phyloP scores from a whole-genome alignment of 2,113 vertebrate species.

The Sinocyclocheilus maitianheensis region DNA sequence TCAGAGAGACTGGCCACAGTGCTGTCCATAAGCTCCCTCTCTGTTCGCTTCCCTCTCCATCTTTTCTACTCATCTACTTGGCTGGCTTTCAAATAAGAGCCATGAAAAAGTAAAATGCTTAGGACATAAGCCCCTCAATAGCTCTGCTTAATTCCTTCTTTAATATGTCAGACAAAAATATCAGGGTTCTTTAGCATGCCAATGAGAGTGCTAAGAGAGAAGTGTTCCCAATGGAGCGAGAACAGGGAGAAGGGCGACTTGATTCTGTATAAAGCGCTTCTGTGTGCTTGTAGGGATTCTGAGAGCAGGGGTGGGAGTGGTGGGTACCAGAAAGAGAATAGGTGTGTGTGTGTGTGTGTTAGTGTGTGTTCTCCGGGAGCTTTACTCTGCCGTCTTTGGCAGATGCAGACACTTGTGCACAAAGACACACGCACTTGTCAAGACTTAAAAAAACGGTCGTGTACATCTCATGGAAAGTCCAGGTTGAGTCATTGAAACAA shows the following conservation, averaged over 20 bases:
- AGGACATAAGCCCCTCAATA: slow-evolving; percentile 72
- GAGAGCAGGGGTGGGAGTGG: slow-evolving; percentile 44
- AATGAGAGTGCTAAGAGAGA: slow-evolving; percentile 68
- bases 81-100: slow-evolving; percentile 68
- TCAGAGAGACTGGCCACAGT: slow-evolving; percentile 72
- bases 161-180: slow-evolving; percentile 75
- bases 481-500: slow-evolving; percentile 61
- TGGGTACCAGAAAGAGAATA: slow-evolving; percentile 41
- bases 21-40: slow-evolving; percentile 75
- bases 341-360: slow-evolving; percentile 8
- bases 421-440: slow-evolving; percentile 33
- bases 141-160: slow-evolving; percentile 74
- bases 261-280: slow-evolving; percentile 64
- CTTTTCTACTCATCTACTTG: slow-evolving; percentile 70
- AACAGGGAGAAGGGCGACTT: slow-evolving; percentile 60
- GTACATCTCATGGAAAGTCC: slow-evolving; percentile 47
- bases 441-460: slow-evolving; percentile 56
- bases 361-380: slow-evolving; percentile 12
- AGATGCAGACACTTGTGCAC: slow-evolving; percentile 32
- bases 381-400: neutral
- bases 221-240: slow-evolving; percentile 47
- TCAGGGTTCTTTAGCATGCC: slow-evolving; percentile 73
- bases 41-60: slow-evolving; percentile 64
- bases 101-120: slow-evolving; percentile 67
- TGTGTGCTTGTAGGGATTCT: slow-evolving; percentile 57